phyloP scores from a whole-genome alignment of 2,113 vertebrate species.

The Stercorarius parasiticus region DNA sequence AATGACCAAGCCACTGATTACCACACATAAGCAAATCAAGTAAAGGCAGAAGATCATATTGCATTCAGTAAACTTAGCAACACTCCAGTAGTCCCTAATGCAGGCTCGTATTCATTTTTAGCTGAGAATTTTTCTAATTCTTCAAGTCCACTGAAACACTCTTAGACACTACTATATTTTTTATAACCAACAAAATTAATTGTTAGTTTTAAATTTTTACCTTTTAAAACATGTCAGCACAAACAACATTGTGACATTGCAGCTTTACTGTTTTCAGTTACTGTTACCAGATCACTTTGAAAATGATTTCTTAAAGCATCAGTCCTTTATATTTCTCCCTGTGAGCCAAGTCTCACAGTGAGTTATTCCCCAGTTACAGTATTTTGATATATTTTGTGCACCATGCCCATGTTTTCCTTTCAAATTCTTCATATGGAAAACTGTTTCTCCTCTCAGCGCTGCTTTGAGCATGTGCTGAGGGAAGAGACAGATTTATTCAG shows the following conservation, averaged over 20 bases:
- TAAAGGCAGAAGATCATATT: background rate
- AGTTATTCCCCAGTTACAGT: background rate
- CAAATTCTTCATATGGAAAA: background rate
- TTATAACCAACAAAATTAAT: background rate
- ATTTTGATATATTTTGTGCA: background rate
- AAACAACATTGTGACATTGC: background rate
- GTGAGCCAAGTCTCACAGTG: background rate
- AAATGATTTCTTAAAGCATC: background rate
- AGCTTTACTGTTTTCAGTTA: background rate
- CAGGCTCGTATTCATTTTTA: background rate
- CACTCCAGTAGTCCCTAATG: background rate
- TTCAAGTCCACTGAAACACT: background rate
- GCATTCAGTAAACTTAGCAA: background rate
- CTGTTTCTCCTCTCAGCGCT: background rate
- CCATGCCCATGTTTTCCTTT: background rate
- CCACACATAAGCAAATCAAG: background rate
- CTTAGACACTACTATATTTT: background rate
- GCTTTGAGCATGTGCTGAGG: background rate
- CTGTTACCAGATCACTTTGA: background rate
- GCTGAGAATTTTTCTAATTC: background rate
- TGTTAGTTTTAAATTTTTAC: background rate
- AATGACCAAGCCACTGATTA: background rate
- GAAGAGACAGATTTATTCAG: background rate
- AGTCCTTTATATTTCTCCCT: background rate
- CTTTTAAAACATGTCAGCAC: background rate